A percentile compares a stretch with the other conserved stretches of the same genome.
These are phyloP conservation scores for Tribolium castaneum DNA, from an alignment of 1,140 invertebrate species.

Conservation along the genomic window DNA sequence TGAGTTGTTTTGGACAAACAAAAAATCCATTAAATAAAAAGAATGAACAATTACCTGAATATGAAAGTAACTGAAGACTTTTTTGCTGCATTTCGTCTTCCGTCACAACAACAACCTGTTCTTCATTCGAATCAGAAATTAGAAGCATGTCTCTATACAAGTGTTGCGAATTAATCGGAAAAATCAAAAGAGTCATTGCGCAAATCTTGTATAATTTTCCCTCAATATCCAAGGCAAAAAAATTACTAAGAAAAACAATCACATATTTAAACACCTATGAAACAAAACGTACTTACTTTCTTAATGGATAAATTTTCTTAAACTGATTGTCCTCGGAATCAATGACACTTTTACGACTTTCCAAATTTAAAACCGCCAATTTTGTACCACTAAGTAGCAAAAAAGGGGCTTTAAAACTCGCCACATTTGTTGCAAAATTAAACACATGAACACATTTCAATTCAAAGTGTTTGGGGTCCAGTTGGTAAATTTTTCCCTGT, in stretches of 20 bases:
- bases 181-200: conserved; percentile 38
- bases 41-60: conserved; percentile 8
- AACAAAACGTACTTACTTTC: conserved; percentile 9
- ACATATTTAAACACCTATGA: background rate
- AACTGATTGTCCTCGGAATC: background rate
- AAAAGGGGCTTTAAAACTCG: conserved; percentile 20
- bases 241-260: conserved; percentile 41
- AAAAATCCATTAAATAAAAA: too few relatives aligned
- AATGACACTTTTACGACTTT: background rate
- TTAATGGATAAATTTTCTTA: conserved; percentile 11
- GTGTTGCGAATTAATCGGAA: conserved; percentile 21
- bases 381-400: conserved; percentile 19
- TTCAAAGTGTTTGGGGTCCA: background rate
- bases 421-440: background rate
- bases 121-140: conserved; percentile 21
- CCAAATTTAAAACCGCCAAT: conserved; percentile 33
- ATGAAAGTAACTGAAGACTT: conserved; percentile 26
- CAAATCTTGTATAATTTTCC: conserved; percentile 44
- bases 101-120: conserved; percentile 40
- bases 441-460: background rate
- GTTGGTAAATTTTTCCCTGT: background rate
- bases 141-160: conserved; percentile 29
- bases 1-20: too few relatives aligned
- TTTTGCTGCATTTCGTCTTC: conserved; percentile 9
- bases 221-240: conserved; percentile 42